These are phyloP conservation scores for Furnarius figulus DNA, from an alignment of 2,113 vertebrate species.

Conservation along the genomic window DNA sequence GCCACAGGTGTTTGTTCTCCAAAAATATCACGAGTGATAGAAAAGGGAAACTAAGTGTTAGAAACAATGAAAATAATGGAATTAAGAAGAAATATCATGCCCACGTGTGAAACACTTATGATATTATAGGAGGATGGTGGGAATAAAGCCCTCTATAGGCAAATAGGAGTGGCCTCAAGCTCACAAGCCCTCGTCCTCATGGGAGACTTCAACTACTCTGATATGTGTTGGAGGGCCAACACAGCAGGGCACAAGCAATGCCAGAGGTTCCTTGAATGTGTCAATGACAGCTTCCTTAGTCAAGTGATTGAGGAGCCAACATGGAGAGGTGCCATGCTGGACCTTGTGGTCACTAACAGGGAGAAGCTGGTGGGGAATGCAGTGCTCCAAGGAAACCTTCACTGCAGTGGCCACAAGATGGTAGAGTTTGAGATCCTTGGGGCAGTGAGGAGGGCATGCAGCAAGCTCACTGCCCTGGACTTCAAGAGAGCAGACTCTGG, in stretches of 20 bases:
- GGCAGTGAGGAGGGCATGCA: background rate
- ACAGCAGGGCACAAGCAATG: background rate
- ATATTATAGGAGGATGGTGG: background rate
- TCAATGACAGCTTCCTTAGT: background rate
- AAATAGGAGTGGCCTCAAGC: background rate
- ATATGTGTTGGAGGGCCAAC: background rate
- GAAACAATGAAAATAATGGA: background rate
- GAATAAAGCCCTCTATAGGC: background rate
- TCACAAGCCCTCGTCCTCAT: background rate
- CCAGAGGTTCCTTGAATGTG: background rate
- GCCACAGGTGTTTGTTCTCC: background rate
- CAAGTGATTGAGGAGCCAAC: background rate
- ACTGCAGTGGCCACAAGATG: background rate
- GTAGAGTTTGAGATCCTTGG: background rate
- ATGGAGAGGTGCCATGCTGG: background rate
- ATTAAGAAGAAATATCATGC: background rate
- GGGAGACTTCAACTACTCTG: background rate
- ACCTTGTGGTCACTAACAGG: background rate
- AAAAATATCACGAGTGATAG: background rate
- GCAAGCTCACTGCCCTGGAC: background rate
- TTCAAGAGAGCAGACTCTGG: background rate
- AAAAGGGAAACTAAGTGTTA: background rate
- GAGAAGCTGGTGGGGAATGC: background rate
- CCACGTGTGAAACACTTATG: background rate
- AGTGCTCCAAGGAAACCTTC: background rate